phyloP scores from a whole-genome alignment of 2,797 vertebrate species.

The Anomalospiza imberbis region DNA sequence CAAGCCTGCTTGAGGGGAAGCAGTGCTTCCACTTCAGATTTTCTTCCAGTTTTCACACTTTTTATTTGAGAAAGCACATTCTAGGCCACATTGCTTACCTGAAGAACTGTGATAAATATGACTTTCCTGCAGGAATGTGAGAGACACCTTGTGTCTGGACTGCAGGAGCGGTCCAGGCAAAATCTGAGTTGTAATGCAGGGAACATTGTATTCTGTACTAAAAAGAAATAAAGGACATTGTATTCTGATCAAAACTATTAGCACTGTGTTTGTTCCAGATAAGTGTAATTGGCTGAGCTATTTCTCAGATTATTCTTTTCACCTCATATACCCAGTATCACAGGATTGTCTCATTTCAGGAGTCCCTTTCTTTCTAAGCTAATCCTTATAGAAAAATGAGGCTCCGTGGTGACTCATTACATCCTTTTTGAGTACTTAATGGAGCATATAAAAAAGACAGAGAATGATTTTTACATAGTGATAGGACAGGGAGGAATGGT shows the following conservation, averaged over 20 bases:
- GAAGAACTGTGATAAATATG: not conserved
- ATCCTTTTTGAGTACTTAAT: not conserved
- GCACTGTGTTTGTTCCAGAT: not conserved
- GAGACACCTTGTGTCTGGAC: not conserved
- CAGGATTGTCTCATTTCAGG: not conserved
- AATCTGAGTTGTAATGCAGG: not conserved
- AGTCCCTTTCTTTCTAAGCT: not conserved
- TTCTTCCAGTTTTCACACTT: not conserved
- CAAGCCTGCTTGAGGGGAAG: not conserved
- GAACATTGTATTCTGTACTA: not conserved
- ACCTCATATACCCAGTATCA: not conserved
- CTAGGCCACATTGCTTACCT: not conserved
- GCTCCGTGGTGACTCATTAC: rapidly evolving
- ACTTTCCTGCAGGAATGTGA: not conserved
- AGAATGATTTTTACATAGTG: not conserved
- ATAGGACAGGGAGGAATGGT: not conserved
- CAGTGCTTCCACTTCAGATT: not conserved
- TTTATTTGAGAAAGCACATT: not conserved
- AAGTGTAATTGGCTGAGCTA: not conserved
- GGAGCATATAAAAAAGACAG: not conserved
- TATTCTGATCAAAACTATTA: not conserved
- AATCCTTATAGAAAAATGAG: not conserved
- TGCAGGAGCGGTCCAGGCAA: not conserved
- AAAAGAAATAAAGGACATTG: not conserved
- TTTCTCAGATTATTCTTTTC: not conserved